Evolutionary conservation across 2,888 invertebrate genomes (phyloP).

Genomic region (Blastobasis lacticolella): DNA sequence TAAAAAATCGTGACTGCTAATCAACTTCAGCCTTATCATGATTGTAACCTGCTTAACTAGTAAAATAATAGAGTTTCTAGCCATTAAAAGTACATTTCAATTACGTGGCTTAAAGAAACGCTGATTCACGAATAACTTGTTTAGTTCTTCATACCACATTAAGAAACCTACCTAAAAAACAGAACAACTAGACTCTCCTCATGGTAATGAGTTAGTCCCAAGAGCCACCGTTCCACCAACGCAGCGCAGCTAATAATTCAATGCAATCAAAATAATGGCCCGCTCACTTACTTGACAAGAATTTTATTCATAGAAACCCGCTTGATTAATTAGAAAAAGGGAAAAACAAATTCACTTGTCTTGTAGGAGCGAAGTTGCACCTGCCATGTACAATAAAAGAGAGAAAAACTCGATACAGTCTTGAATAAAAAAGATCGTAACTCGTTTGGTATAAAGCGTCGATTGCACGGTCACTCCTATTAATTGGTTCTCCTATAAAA

Average conservation of each 20-base stretch:
- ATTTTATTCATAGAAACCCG: slow-evolving; percentile 6
- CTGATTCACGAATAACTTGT: no score
- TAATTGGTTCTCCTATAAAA: slow-evolving; percentile 26
- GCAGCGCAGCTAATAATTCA: neutral
- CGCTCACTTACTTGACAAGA: slow-evolving; percentile 4
- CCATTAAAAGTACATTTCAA: no score
- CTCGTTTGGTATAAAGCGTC: slow-evolving; percentile 19
- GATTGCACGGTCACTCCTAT: slow-evolving; percentile 31
- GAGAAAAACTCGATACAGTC: slow-evolving; percentile 3
- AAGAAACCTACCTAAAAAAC: no score
- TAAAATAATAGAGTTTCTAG: no score
- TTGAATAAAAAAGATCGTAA: slow-evolving; percentile 8
- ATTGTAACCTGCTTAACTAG: no score
- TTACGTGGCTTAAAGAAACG: no score
- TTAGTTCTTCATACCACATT: no score
- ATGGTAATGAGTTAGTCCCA: no score
- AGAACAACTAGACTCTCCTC: no score
- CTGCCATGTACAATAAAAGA: slow-evolving; percentile 15
- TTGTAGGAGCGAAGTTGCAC: slow-evolving; percentile 15
- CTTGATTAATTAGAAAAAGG: slow-evolving; percentile 12
- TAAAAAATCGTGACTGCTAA: no score
- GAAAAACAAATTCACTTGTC: slow-evolving; percentile 6
- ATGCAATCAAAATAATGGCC: slow-evolving; percentile 5
- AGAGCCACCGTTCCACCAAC: no score
- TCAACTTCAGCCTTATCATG: no score